phyloP scores from a whole-genome alignment of 2,888 invertebrate species.

The Rugalucina vietnamica region DNA sequence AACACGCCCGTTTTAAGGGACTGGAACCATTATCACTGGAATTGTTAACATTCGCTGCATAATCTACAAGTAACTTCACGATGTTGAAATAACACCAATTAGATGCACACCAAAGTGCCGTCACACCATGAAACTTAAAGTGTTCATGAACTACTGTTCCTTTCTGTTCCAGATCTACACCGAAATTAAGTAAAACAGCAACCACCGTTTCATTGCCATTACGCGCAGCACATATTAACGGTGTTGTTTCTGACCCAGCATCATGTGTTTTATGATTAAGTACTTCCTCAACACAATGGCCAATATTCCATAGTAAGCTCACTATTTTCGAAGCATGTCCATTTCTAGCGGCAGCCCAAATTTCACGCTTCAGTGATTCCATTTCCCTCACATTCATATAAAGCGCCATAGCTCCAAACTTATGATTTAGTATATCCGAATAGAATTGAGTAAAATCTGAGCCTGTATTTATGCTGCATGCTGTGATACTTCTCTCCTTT shows the following conservation, averaged over 20 bases:
- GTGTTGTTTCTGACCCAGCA: neutral
- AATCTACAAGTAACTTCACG: neutral
- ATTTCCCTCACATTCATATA: neutral
- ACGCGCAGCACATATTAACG: neutral
- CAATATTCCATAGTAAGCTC: neutral
- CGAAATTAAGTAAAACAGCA: neutral
- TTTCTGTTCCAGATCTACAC: neutral
- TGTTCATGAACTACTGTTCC: neutral
- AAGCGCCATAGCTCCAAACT: no score
- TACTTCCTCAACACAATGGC: neutral
- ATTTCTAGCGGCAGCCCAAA: neutral
- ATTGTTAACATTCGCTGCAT: neutral
- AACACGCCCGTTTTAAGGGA: neutral
- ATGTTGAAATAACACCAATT: neutral
- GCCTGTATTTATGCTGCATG: no score
- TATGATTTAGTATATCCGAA: no score
- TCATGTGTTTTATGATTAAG: neutral
- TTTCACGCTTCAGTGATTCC: neutral
- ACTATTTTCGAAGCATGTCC: neutral
- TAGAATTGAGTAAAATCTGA: no score
- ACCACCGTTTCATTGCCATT: neutral
- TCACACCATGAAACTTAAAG: neutral
- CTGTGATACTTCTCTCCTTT: no score
- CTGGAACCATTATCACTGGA: neutral
- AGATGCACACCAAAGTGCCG: neutral